Base-by-base conservation (phyloP, 2,113 vertebrate species). In the Pygoscelis antarcticus region DNA sequence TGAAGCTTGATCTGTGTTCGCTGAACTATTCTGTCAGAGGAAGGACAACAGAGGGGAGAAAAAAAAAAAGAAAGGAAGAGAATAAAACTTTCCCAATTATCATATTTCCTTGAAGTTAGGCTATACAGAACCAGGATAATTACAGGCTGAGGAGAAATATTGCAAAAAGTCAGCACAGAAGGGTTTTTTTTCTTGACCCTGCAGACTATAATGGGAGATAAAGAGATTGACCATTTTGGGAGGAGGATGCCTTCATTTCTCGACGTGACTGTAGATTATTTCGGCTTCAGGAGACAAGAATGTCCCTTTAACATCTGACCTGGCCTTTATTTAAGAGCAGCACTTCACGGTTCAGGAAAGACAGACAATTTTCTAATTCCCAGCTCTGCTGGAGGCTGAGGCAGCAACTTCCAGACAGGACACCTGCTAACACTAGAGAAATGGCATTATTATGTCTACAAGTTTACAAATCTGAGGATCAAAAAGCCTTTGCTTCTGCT, bases 361-460 rank as follows among this genome's bases (percentile, higher is more conserved):
- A 97, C 97, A 98, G 97, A 98, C 97, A 98, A 98, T 97, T 97
- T 98, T 97, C 97, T 97, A 98, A 97, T 97, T 98, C 97, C 94
- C 97, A 96, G 96, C 97, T 92, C 97, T 97, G 97, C 96, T 98
- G 97, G 97, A 97, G 97, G 95, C 97, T 97, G 96, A 97, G 93
- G 97, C 97, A 97, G 97, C 96, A 95, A 96, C 97, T 97, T 97
- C 97, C 97, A 98, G 97, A 98, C 97, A 98, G 97, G 97, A 98
- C 97, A 98, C 96, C 97, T 97, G 97, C 97, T 98, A 98, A 98
- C 97, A 97, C 96, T 96, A 97, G 97, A 98, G 96, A 97, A 98
- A 96, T 96, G 90, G 97, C 97, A 96, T 98, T 98, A 98, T 98
- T 97, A 98, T 97, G 97, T 97, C 97, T 97, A 97, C 97, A 98